Conservation (phyloP, 2,113 vertebrate species). For the Pterocles orientalis region DNA sequence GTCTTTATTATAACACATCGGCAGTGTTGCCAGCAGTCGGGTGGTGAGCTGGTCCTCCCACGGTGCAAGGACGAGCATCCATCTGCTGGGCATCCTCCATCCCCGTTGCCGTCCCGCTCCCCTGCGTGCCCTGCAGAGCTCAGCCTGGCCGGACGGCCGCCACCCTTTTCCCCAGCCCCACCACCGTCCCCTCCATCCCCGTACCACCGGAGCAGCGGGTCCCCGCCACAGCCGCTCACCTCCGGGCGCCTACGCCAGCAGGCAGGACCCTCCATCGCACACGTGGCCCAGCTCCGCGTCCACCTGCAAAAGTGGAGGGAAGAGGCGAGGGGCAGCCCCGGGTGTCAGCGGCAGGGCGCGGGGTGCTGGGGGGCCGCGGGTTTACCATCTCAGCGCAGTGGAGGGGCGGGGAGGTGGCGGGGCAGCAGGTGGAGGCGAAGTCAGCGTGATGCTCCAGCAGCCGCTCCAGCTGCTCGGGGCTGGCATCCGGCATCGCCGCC, state of each 20-base stretch:
- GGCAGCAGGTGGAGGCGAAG: conserved; percentile 19
- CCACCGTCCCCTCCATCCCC: background rate
- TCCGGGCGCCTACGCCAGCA: background rate
- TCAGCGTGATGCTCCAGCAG: conserved; percentile 4
- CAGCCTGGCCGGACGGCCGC: accelerated
- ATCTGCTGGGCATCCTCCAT: background rate
- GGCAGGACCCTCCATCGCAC: background rate
- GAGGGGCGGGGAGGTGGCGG: conserved; percentile 29
- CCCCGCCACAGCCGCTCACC: background rate
- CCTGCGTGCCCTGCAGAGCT: background rate
- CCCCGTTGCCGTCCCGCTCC: background rate
- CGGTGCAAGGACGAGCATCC: background rate
- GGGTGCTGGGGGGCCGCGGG: background rate
- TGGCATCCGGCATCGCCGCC: background rate
- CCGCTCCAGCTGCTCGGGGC: background rate
- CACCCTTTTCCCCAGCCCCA: background rate
- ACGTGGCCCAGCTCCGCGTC: background rate
- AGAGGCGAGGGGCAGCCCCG: background rate
- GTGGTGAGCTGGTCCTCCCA: background rate
- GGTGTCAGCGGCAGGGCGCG: too few species aligned
- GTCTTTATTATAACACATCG: background rate
- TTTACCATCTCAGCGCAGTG: conserved; percentile 47
- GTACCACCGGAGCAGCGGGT: accelerated
- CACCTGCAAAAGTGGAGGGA: background rate
- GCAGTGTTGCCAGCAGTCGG: accelerated